Base-by-base conservation (phyloP, 1,140 invertebrate species). In the Tribolium madens region DNA sequence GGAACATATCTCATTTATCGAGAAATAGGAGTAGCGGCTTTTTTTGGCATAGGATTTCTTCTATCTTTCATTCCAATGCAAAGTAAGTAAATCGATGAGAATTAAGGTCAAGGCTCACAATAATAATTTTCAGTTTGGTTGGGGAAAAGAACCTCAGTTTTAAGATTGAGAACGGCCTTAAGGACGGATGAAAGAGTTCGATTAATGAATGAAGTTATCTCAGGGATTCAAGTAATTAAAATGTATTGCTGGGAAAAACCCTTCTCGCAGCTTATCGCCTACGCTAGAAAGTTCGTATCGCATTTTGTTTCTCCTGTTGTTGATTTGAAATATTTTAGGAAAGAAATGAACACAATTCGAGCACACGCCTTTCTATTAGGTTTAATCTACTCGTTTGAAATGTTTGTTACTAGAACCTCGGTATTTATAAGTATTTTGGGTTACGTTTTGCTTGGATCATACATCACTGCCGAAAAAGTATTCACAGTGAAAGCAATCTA, bases 191-290 rank as follows among this genome's bases (percentile, higher is more conserved):
- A 94, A 79, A 87, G 95, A 15, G 93, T 97, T 0, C 89, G 93
- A 13, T 86, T 95, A 9, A 96, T 96, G 89, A 95, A 94, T 81
- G 95, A 96, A 83, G 93, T 96, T 46, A 91, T 96, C 0, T 88
- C 87, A 0, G 92, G 91, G 0, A 91, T 91, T 68, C 89, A 91
- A 81, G 89, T 95, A 3, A 95, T 96, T 80, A 96, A 95, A 88
- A 94, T 95, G 93, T 94, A 93, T 81, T 90, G 92, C 0, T 94
- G 93, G 93, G 93, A 94, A 84, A 91, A 91, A 77, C 90, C 91
- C 0, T 94, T 94, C 79, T 89, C 89, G 3, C 87, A 89, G 69
- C 83, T 93, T 12, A 89, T 93, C 1, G 87, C 87, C n/a, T 84
- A 87, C 4, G 88, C 91, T 15, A 87, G 92, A 78, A 90, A 88